A percentile compares a stretch with the other conserved stretches of the same genome.
Evolutionary conservation across 2,888 invertebrate species (phyloP).

Genomic region (Chrysolina haemoptera): DNA sequence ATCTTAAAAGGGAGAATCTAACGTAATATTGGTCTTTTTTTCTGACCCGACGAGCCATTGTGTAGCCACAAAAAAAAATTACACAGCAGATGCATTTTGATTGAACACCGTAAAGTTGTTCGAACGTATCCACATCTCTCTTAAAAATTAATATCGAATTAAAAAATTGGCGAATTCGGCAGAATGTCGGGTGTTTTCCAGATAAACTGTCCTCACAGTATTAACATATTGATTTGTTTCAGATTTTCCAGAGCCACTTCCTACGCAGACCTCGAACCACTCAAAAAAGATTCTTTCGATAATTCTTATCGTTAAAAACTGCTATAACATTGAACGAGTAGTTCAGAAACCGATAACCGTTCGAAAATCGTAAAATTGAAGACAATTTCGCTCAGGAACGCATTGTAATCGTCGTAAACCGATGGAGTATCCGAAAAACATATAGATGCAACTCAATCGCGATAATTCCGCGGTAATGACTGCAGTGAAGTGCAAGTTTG

Average conservation of each 20-base stretch:
- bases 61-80: too few species aligned
- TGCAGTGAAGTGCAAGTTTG: conserved; percentile 20
- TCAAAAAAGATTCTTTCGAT: neutral
- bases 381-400: neutral
- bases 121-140: too few species aligned
- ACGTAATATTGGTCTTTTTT: too few species aligned
- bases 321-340: neutral
- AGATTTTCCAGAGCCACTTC: neutral
- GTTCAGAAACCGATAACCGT: neutral
- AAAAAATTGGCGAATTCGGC: too few species aligned
- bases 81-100: too few species aligned
- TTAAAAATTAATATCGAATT: too few species aligned
- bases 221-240: neutral
- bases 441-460: conserved; percentile 16
- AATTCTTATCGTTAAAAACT: neutral
- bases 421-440: conserved; percentile 14
- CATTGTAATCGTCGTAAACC: neutral
- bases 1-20: too few species aligned
- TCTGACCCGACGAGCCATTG: too few species aligned
- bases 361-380: neutral
- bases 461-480: conserved; percentile 6
- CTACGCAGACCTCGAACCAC: neutral
- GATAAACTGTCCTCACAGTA: too few species aligned
- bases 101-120: too few species aligned
- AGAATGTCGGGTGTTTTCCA: too few species aligned